phyloP scores from a whole-genome alignment of 2,797 vertebrate genomes.

The Corythornis leucogaster region DNA sequence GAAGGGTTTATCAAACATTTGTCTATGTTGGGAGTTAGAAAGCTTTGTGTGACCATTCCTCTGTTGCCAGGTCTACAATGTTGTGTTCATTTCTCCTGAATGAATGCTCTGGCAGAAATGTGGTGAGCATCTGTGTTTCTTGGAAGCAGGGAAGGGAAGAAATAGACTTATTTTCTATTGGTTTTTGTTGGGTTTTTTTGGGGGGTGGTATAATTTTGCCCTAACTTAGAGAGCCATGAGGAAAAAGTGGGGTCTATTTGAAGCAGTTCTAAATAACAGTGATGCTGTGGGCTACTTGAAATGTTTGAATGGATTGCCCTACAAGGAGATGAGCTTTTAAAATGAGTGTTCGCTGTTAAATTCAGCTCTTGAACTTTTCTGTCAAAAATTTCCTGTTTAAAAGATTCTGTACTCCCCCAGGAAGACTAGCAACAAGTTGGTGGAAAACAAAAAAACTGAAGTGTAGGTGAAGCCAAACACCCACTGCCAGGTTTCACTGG shows the following conservation, averaged over 20 bases:
- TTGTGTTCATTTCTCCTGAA: not conserved
- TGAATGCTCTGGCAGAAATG: not conserved
- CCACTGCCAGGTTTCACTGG: not conserved
- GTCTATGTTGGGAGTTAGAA: not conserved
- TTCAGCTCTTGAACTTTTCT: not conserved
- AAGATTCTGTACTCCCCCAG: not conserved
- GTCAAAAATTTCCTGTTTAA: not conserved
- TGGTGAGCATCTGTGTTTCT: not conserved
- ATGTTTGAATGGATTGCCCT: not conserved
- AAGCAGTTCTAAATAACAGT: not conserved
- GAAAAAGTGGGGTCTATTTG: not conserved
- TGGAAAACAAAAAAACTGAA: not conserved
- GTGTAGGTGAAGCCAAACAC: not conserved
- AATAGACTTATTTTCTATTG: not conserved
- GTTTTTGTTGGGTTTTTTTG: not conserved
- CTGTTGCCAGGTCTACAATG: accelerated
- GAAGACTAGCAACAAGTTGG: not conserved
- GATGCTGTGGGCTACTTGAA: not conserved
- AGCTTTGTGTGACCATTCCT: not conserved
- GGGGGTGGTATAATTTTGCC: not conserved
- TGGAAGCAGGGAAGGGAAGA: not conserved
- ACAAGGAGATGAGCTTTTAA: not conserved
- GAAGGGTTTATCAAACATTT: not conserved
- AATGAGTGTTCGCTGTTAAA: not conserved
- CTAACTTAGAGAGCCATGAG: not conserved